A percentile compares a stretch with the other conserved stretches of the same genome.
Conservation (phyloP, 2,888 invertebrate species). For the Netelia inedita region DNA sequence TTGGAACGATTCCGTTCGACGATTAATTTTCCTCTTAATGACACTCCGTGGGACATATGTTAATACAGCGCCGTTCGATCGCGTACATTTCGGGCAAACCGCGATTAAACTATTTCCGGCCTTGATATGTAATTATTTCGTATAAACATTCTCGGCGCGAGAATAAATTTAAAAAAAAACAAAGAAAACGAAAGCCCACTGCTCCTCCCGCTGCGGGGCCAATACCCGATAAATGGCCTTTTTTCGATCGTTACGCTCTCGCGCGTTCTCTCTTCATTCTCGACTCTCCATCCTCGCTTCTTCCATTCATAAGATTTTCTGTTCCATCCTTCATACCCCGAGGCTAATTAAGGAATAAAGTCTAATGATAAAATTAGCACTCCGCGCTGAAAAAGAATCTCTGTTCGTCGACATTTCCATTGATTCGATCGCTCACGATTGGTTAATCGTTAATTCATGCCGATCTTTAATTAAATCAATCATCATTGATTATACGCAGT, state of each 20-base stretch:
- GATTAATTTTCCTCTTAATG: conserved; percentile 83
- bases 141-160: conserved; percentile 57
- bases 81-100: conserved; percentile 83
- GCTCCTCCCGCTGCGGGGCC: conserved; percentile 66
- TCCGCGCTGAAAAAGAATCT: not conserved
- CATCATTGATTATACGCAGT: too few species aligned
- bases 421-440: not conserved
- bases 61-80: conserved; percentile 79
- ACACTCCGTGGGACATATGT: conserved; percentile 82
- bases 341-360: not conserved
- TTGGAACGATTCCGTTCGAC: conserved; percentile 74
- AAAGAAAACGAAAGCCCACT: conserved; percentile 32
- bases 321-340: not conserved
- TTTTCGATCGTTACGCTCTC: conserved; percentile 75
- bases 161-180: conserved; percentile 21
- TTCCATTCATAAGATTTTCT: conserved; percentile 16
- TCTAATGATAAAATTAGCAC: not conserved
- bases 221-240: conserved; percentile 75
- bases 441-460: not conserved
- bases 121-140: conserved; percentile 65
- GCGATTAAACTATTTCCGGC: conserved; percentile 72
- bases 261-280: conserved; percentile 2
- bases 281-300: not conserved
- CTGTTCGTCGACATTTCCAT: not conserved
- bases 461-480: not conserved